Conservation (phyloP, 2,113 vertebrate species). For the Malurus alboscapulatus region DNA sequence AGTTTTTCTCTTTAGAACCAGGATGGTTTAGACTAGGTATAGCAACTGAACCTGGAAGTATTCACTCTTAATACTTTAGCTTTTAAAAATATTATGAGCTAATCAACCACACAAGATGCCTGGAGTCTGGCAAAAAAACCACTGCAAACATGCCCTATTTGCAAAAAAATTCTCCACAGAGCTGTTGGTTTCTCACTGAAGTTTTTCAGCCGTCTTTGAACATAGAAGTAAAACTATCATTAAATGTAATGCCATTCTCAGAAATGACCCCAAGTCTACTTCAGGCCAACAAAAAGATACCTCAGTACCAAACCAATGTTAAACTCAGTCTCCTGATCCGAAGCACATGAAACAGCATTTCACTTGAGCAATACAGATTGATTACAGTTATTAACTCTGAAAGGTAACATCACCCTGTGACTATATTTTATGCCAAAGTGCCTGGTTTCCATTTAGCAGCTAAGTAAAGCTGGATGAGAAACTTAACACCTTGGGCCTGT, state of each 20-base stretch:
- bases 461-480: conserved; percentile 27
- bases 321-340: neutral
- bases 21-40: neutral
- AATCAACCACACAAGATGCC: neutral
- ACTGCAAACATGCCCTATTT: neutral
- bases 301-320: neutral
- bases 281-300: neutral
- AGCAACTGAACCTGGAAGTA: neutral
- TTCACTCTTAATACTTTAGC: neutral
- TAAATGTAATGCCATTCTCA: neutral
- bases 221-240: neutral
- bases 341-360: neutral
- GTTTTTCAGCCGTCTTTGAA: neutral
- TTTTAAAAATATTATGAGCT: neutral
- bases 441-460: conserved; percentile 45
- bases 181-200: neutral
- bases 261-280: neutral
- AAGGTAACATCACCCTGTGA: conserved; percentile 17
- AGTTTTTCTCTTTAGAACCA: neutral
- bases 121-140: neutral
- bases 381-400: neutral
- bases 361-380: neutral
- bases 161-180: neutral
- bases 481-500: conserved; percentile 11
- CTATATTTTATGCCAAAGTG: conserved; percentile 36